phyloP scores from a whole-genome alignment of 2,797 vertebrate species.

The Luscinia luscinia region DNA sequence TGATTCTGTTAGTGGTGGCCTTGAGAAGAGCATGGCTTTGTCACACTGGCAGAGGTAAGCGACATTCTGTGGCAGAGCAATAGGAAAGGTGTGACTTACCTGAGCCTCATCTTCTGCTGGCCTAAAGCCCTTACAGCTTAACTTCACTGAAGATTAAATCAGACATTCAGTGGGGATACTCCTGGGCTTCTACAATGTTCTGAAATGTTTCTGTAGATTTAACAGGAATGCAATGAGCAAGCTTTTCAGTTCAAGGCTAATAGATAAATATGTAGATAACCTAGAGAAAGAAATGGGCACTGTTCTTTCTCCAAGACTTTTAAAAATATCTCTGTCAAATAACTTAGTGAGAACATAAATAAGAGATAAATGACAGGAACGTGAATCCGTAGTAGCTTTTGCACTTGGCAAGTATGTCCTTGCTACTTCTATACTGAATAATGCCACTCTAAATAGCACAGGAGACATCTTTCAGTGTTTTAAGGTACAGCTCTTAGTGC shows the following conservation, averaged over 20 bases:
- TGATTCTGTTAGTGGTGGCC: not conserved
- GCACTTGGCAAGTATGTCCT: not conserved
- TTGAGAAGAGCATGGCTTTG: not conserved
- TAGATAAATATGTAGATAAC: not conserved
- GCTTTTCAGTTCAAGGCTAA: not conserved
- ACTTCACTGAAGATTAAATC: not conserved
- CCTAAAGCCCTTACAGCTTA: not conserved
- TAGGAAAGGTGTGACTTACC: not conserved
- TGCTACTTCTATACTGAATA: not conserved
- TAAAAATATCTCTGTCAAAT: not conserved
- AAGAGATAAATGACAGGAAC: not conserved
- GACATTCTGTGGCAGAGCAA: fast-evolving
- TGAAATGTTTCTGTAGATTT: not conserved
- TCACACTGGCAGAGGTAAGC: not conserved
- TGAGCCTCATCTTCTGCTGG: not conserved
- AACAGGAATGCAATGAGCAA: not conserved
- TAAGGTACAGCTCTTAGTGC: not conserved
- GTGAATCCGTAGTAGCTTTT: not conserved
- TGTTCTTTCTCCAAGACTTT: not conserved
- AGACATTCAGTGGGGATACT: not conserved
- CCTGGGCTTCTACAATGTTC: not conserved
- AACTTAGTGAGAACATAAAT: not conserved
- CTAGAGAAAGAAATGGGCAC: not conserved
- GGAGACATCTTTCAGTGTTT: not conserved
- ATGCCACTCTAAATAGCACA: not conserved